Base-by-base conservation (phyloP, 64 coral and sea anemone genomes). In the Montipora capricornis region DNA sequence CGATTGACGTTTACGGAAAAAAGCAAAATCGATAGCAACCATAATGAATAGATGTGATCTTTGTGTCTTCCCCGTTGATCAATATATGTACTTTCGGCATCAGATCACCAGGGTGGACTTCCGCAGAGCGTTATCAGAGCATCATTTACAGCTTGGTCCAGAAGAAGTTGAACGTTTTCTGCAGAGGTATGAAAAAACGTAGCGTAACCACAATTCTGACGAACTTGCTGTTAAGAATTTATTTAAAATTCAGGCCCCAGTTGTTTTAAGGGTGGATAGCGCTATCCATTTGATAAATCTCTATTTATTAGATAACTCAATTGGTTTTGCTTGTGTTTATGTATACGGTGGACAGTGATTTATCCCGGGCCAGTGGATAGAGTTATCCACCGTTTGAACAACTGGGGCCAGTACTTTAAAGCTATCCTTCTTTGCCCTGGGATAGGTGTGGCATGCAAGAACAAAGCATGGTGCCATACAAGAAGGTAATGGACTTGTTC, bases 141-240 rank as follows among this genome's bases (percentile, higher is more conserved):
- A 90, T 85, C 93, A 60, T 66, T 55, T 97, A 50, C 88, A 88
- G 20, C 83, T 97, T 64, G 93, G 92, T 22, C 58, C 92, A 62
- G 84, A 88, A 58, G 95, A 97, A 95, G 51, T 81, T 76, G 95
- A 97, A 51, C 89, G 89, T 57, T 91, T 97, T 53, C 74, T 97
- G 5, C 84, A 83, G 6, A 97, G 95, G 95, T 97, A 5, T 48
- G 9, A 55, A 22, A 17, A 52, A 58, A 2, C 3, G 1, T 5
- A 71, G 68, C 17, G 68, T 7, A n/a, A 71, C 20, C 5, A 71
- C 10, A 6, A 71, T 71, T 71, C 19, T 22, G 20, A 20, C 3
- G 68, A 20, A 71, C 17, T 20, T 71, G 20, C 68, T 0, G 17
- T 71, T 68, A 37, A 17, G 17, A n/a, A 68, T 17, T 17, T 5